Conservation (phyloP, 1,140 invertebrate genomes). For the Caenorhabditis inopinata region DNA sequence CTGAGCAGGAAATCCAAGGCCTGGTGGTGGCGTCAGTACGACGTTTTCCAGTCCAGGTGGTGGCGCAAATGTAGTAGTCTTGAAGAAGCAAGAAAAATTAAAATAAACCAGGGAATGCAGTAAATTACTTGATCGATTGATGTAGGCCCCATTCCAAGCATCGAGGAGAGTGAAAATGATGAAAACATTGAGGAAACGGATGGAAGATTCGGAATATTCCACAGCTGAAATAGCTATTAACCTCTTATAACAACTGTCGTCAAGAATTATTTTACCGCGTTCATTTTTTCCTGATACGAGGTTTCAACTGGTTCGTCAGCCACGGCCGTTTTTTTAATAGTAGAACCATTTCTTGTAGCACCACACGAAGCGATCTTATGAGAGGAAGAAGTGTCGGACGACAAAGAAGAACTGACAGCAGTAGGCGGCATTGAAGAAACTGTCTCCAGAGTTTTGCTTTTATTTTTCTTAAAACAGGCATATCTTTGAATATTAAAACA, state of each 20-base stretch:
- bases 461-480: neutral
- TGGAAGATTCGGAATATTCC: slow-evolving; percentile 4
- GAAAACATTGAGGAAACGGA: neutral
- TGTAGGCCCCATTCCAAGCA: neutral
- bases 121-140: neutral
- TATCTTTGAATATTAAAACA: neutral
- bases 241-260: neutral
- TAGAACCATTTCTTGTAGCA: too few relatives aligned
- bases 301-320: neutral
- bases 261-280: neutral
- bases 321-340: neutral
- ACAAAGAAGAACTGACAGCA: too few relatives aligned
- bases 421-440: too few relatives aligned
- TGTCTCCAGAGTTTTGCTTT: too few relatives aligned
- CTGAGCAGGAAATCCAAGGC: neutral
- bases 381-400: too few relatives aligned
- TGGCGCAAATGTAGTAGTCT: neutral
- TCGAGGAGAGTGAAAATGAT: neutral
- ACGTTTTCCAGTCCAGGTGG: slow-evolving; percentile 1
- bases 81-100: neutral
- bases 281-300: neutral
- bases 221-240: neutral
- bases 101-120: neutral
- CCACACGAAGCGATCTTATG: neutral
- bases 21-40: neutral